Base-by-base conservation (phyloP, 2,113 vertebrate genomes). In the Amazona guildingii region DNA sequence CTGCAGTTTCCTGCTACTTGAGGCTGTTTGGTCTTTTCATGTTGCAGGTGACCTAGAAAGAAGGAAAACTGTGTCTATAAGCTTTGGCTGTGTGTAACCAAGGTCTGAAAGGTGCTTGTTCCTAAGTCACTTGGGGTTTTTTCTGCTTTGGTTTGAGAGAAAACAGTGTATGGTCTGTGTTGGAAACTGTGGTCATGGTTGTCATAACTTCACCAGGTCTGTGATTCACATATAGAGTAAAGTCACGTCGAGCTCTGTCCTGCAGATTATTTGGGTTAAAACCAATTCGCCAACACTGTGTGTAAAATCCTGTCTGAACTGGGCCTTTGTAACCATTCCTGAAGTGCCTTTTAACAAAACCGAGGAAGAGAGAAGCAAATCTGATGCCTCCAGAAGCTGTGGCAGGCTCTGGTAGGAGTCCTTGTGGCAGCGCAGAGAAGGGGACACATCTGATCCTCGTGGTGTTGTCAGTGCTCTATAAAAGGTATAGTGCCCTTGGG, bases 231-330 rank as follows among this genome's bases (percentile, higher is more conserved):
- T 37, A 37, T 37, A 37, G 37, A 37, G 37, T 37, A 6, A 27
- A 67, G 33, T 49, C 7, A 1, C 25, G 25, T 43, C 19, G n/a
- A 1, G 4, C 19, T 69, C 17, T 39, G 15, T 41, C 21, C 63
- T 75, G 51, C 16, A 15, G 49, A n/a, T 28, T 9, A 3, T 61
- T 59, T 10, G 49, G 28, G 72, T 46, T 87, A 3, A 69, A 80
- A 73, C 28, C 51, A 68, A 25, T 46, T 9, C 31, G 4, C 2
- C 3, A 21, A 5, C 7, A 3, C 7, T 6, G 7, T 4, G 13
- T 49, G 17, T 49, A 44, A 88, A 83, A 55, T 74, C 31, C 68
- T 70, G 10, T 21, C 13, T 29, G 66, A 73, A 72, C 72, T 62
- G 23, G 33, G 69, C 37, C 33, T 64, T 54, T 43, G 19, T 14